phyloP scores from a whole-genome alignment of 2,888 invertebrate genomes.

The Flexamia atlantica region DNA sequence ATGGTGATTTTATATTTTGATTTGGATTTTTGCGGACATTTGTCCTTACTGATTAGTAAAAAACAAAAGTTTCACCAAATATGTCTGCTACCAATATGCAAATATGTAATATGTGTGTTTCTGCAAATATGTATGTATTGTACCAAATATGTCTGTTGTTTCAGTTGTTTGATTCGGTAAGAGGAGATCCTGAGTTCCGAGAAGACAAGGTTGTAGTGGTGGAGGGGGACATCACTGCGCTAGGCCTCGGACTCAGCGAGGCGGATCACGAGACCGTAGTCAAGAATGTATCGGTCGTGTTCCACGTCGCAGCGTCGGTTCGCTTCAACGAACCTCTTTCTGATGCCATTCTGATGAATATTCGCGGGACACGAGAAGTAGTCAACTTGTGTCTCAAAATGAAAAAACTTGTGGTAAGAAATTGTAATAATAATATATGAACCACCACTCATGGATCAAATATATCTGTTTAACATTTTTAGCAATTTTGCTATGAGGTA shows the following conservation, averaged over 20 bases:
- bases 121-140: no score
- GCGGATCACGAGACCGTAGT: constrained; percentile 72
- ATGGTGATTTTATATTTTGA: no score
- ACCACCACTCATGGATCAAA: no score
- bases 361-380: constrained; percentile 78
- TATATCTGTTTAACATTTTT: no score
- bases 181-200: constrained; percentile 77
- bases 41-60: no score
- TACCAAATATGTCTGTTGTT: no score
- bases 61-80: no score
- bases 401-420: constrained; percentile 74
- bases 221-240: constrained; percentile 79
- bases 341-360: constrained; percentile 79
- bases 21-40: no score
- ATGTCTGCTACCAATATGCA: no score
- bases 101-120: no score
- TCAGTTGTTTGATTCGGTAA: constrained; percentile 81
- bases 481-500: no score
- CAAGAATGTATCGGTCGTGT: constrained; percentile 68
- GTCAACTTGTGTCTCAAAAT: constrained; percentile 77
- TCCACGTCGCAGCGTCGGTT: constrained; percentile 71
- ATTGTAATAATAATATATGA: neutral
- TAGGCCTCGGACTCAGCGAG: constrained; percentile 79
- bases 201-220: constrained; percentile 82
- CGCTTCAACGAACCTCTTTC: constrained; percentile 70